phyloP scores from a whole-genome alignment of 2,888 invertebrate genomes.

The Drosophila algonquin region DNA sequence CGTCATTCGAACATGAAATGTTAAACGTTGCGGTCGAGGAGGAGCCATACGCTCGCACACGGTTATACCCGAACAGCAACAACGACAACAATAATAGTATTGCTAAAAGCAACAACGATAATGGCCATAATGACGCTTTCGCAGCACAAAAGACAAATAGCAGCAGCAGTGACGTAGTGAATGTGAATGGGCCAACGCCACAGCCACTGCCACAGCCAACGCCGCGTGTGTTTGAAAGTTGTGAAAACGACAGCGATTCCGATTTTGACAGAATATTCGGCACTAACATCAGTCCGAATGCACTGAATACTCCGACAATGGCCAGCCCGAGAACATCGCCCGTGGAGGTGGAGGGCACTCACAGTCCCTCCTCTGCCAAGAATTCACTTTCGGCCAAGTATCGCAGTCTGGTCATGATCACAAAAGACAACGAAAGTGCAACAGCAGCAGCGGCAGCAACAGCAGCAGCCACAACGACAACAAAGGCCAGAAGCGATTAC shows the following conservation, averaged over 20 bases:
- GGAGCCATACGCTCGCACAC: slow-evolving; percentile 59
- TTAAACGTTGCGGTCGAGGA: slow-evolving; percentile 79
- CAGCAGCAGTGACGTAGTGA: slow-evolving; percentile 64
- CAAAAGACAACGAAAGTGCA: slow-evolving; percentile 86
- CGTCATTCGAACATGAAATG: slow-evolving; percentile 81
- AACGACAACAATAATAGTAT: slow-evolving; percentile 27
- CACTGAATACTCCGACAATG: slow-evolving; percentile 37
- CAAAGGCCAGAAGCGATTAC: slow-evolving; percentile 26
- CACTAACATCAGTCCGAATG: slow-evolving; percentile 41
- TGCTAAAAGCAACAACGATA: slow-evolving; percentile 43
- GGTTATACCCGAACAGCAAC: slow-evolving; percentile 48
- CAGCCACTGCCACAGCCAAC: background rate
- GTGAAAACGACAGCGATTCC: slow-evolving; percentile 75
- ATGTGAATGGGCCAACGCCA: slow-evolving; percentile 37
- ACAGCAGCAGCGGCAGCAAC: slow-evolving; percentile 49
- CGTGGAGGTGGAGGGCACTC: slow-evolving; percentile 10
- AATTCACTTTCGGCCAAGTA: slow-evolving; percentile 87
- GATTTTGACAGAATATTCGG: slow-evolving; percentile 77
- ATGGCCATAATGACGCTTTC: slow-evolving; percentile 76
- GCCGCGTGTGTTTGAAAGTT: slow-evolving; percentile 69
- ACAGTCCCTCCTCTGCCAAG: slow-evolving; percentile 64
- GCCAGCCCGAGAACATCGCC: slow-evolving; percentile 25
- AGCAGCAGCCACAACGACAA: slow-evolving; percentile 40
- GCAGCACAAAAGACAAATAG: slow-evolving; percentile 69
- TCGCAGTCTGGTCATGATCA: slow-evolving; percentile 95